Percentiles rank a stretch among this genome's conserved stretches.
Evolutionary conservation across 2,113 vertebrate genomes (phyloP).

Genomic region (Nansenia antarctica): DNA sequence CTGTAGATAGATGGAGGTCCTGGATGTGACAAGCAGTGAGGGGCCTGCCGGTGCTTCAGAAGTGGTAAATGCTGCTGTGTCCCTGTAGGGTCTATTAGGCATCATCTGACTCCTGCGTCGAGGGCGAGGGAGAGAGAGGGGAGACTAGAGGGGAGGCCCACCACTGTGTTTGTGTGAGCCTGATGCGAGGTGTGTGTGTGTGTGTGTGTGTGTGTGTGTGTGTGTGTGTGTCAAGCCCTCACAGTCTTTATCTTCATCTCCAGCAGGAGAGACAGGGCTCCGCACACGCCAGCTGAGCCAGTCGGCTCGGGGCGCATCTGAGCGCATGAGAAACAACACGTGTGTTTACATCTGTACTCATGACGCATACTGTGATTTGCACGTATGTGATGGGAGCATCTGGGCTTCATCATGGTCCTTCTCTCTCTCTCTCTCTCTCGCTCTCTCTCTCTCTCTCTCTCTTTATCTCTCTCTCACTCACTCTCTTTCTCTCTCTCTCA

Average conservation of each 20-base stretch:
- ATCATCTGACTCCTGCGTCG: conserved; percentile 55
- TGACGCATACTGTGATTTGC: neutral
- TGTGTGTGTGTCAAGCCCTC: neutral
- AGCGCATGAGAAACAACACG: neutral
- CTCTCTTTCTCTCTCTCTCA: no score
- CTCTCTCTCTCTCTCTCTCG: conserved; percentile 15
- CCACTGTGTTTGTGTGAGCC: neutral
- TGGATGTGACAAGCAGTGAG: conserved; percentile 53
- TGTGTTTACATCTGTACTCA: no score
- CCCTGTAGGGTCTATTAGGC: conserved; percentile 77
- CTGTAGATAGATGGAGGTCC: conserved; percentile 15
- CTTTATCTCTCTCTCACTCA: no score
- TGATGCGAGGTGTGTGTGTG: neutral
- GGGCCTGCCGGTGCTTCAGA: conserved; percentile 66
- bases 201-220: neutral
- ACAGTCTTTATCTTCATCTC: neutral
- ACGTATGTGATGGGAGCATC: no score
- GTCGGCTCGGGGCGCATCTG: neutral
- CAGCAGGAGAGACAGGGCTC: neutral
- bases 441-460: no score
- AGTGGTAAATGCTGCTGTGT: conserved; percentile 69
- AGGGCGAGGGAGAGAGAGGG: conserved; percentile 4
- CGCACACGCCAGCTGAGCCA: neutral
- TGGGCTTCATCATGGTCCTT: neutral
- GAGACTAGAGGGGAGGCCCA: conserved; percentile 24